Percentiles rank a stretch among this genome's conserved stretches.
These are phyloP conservation scores for Lepidothrix coronata DNA, from an alignment of 2,113 vertebrate species.

Conservation along the genomic window DNA sequence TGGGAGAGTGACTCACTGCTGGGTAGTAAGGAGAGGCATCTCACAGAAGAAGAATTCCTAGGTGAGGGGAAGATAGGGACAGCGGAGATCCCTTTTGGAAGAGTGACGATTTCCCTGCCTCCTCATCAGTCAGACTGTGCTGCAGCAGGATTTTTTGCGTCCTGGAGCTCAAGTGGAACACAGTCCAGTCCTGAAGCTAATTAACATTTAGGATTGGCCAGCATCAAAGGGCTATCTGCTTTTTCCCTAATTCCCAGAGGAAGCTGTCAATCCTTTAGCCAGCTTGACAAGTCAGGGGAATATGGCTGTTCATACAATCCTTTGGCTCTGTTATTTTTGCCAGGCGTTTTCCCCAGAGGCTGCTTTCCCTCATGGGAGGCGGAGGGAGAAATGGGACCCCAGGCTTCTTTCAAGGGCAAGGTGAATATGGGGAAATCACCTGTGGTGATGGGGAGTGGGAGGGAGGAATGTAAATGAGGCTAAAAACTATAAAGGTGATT, in stretches of 20 bases:
- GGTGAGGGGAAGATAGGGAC: neutral
- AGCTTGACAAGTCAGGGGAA: slow-evolving; percentile 74
- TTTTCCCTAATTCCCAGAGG: slow-evolving; percentile 58
- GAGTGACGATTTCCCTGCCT: neutral
- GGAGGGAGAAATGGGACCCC: slow-evolving; percentile 77
- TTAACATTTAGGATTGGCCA: slow-evolving; percentile 44
- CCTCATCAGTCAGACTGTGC: neutral
- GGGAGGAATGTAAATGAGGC: slow-evolving; percentile 73
- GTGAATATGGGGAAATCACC: slow-evolving; percentile 78
- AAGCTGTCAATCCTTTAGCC: slow-evolving; percentile 67
- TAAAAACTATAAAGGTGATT: slow-evolving; percentile 65
- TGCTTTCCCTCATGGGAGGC: slow-evolving; percentile 78
- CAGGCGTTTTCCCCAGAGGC: slow-evolving; percentile 77
- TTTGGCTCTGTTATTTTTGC: slow-evolving; percentile 79
- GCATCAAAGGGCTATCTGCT: slow-evolving; percentile 39
- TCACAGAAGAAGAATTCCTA: neutral
- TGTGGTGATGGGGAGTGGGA: slow-evolving; percentile 76
- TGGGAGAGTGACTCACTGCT: slow-evolving; percentile 34
- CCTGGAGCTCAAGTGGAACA: slow-evolving; percentile 14
- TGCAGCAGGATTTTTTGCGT: neutral
- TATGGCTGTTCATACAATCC: slow-evolving; percentile 77
- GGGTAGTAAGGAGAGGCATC: neutral
- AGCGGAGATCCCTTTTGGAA: neutral
- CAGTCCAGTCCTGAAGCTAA: slow-evolving; percentile 49
- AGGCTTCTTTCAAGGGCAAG: slow-evolving; percentile 78